Base-by-base conservation (phyloP, 2,113 vertebrate genomes). In the Syngnathus typhle region DNA sequence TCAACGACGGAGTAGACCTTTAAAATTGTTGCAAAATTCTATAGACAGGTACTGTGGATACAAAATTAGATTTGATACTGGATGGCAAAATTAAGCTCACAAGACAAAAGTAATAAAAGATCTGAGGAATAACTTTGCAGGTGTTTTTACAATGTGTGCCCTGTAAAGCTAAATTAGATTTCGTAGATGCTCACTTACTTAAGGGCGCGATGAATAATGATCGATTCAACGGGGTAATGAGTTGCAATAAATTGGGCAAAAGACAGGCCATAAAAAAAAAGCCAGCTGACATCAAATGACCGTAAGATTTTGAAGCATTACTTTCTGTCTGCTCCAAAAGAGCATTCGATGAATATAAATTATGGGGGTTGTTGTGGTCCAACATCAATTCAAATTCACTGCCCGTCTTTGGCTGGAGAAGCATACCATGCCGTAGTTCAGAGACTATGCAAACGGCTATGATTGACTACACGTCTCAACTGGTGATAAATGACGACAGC, bases 331-430 rank as follows among this genome's bases (percentile, higher is more conserved):
- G 19, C 64, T 72, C 12, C 59, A 64, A 71, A 68, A 56, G 18
- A 47, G 8, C 65, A 6, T 47, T 15, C 2, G 32, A 56, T 60
- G 8, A 55, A 64, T 59, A 43, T 3, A 63, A 72, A 73, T 62
- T 39, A 65, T 67, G 55, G 27, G 15, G 60, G 59, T 65, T 66
- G 27, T 38, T 54, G 60, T 62, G 38, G 23, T 39, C 49, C 11
- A 6, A 58, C 51, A 64, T 61, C 63, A 73, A 71, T 66, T 7
- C 32, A 61, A 49, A 78, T 76, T 59, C 16, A 52, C 47, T 46
- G 13, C 32, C 36, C 60, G 37, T 18, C 15, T 41, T 69, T 60
- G 59, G 60, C 60, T 27, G n/a, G 12, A 41, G 21, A 44, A 44
- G n/a, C 41, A 27, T 23, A 21, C 52, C 10, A 19, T 60, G 16